A percentile compares a stretch with the other conserved stretches of the same genome.
Conservation (phyloP, 2,797 vertebrate species). For the Liparis tanakae region DNA sequence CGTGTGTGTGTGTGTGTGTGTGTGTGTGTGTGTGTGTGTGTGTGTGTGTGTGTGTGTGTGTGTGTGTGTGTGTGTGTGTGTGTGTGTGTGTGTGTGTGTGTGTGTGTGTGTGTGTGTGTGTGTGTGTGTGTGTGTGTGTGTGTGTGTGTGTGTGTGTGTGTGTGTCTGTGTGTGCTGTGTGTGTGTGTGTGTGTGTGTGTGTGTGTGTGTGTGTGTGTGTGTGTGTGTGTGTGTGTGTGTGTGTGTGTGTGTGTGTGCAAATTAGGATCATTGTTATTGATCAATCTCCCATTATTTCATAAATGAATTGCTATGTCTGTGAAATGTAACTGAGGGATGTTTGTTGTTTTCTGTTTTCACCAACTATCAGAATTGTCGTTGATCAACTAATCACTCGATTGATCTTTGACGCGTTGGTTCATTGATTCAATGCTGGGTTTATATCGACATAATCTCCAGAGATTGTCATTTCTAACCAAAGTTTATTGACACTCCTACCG, state of each 20-base stretch:
- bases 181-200: too few species aligned
- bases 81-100: too few species aligned
- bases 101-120: accelerated
- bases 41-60: too few species aligned
- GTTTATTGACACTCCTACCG: not conserved
- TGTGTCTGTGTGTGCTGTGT: not conserved
- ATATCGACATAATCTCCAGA: not conserved
- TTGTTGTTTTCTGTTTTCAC: not conserved
- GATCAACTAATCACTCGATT: not conserved
- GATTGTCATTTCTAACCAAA: not conserved
- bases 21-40: too few species aligned
- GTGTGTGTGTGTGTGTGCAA: accelerated
- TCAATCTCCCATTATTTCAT: not conserved
- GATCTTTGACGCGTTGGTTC: not conserved
- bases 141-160: too few species aligned
- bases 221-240: too few species aligned
- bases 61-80: too few species aligned
- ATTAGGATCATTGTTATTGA: not conserved
- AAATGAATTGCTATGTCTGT: not conserved
- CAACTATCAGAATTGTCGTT: not conserved
- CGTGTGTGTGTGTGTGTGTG: not conserved
- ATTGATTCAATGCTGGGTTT: not conserved
- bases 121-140: too few species aligned
- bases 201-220: too few species aligned
- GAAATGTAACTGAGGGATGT: not conserved